These are phyloP conservation scores for Acanthosepion esculentum DNA, from an alignment of 2,888 invertebrate genomes.

Conservation along the genomic window DNA sequence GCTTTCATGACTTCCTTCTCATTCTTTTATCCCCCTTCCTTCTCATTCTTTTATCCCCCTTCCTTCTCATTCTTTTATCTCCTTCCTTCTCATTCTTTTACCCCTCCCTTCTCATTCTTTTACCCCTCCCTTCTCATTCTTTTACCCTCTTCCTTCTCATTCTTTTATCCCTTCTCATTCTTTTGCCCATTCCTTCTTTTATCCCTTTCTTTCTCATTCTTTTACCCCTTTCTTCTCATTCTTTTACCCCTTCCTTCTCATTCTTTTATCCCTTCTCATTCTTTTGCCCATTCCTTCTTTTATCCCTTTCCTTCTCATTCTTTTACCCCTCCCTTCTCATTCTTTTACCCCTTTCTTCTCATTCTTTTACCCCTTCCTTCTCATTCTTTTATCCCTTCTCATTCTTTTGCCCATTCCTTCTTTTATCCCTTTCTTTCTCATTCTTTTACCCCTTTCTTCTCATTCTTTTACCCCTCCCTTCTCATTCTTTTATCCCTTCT, in stretches of 20 bases:
- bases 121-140: background rate
- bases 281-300: no score
- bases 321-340: no score
- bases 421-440: background rate
- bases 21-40: background rate
- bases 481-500: background rate
- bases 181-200: no score
- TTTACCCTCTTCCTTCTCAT: background rate
- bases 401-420: conserved; percentile 34
- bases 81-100: background rate
- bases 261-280: no score
- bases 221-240: no score
- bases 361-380: background rate
- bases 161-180: background rate
- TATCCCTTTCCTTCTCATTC: no score
- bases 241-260: no score
- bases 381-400: background rate
- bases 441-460: conserved; percentile 38
- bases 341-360: background rate
- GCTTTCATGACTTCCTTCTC: background rate
- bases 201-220: no score
- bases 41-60: background rate
- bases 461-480: background rate
- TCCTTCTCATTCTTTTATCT: background rate
- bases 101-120: background rate